phyloP scores from a whole-genome alignment of 2,113 vertebrate species.

The Mustela nigripes region DNA sequence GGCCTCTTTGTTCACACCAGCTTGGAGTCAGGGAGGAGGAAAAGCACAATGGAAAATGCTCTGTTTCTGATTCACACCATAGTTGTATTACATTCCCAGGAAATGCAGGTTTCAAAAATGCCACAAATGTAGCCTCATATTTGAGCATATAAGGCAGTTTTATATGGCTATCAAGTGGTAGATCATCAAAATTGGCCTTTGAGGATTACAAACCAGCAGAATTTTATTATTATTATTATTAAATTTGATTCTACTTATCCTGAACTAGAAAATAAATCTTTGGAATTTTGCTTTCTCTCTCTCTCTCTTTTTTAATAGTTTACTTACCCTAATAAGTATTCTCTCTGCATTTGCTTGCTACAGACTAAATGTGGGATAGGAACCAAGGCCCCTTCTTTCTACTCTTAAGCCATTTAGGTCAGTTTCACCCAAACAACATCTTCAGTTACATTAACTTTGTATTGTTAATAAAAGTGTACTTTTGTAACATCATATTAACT shows the following conservation, averaged over 20 bases:
- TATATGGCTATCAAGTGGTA: not conserved
- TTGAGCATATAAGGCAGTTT: conserved; percentile 15
- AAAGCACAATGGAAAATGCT: conserved; percentile 48
- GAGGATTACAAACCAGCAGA: not conserved
- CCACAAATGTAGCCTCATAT: not conserved
- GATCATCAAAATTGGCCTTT: not conserved
- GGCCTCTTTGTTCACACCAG: not conserved
- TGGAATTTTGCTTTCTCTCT: not conserved
- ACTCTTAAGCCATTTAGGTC: not conserved
- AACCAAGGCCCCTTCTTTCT: not conserved
- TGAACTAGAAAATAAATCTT: not conserved
- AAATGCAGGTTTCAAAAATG: conserved; percentile 43
- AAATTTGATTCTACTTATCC: not conserved
- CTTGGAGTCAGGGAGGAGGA: not conserved
- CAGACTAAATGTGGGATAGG: not conserved
- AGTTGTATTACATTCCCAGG: not conserved
- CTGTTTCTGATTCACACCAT: conserved; percentile 55
- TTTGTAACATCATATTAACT: not conserved
- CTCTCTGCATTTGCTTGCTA: not conserved
- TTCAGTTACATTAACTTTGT: not conserved
- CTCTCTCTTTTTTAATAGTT: too few species aligned
- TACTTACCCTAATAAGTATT: not conserved
- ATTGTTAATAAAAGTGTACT: not conserved
- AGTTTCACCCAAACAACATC: not conserved
- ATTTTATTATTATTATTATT: not conserved